phyloP scores from a whole-genome alignment of 2,797 vertebrate species.

The Lates japonicus region DNA sequence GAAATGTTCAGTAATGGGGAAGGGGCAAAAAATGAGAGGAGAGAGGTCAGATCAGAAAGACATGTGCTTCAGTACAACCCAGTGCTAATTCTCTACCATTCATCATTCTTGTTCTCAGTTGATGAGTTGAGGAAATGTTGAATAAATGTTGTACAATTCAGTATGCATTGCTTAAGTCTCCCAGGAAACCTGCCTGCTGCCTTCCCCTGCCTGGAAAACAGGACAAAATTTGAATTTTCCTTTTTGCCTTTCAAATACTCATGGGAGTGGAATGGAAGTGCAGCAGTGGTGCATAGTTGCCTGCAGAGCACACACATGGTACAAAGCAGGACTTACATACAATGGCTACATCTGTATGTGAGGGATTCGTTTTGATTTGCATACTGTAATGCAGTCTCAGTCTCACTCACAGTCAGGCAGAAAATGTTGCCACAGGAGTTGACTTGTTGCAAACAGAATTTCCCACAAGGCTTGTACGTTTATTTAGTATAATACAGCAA shows the following conservation, averaged over 20 bases:
- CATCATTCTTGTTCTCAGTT: slow-evolving; percentile 22
- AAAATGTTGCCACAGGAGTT: slow-evolving; percentile 35
- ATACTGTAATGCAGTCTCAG: slow-evolving; percentile 30
- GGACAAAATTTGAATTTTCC: slow-evolving; percentile 25
- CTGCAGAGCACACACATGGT: slow-evolving; percentile 1
- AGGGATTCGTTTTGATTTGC: slow-evolving; percentile 40
- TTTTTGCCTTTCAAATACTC: slow-evolving; percentile 36
- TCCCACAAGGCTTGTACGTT: slow-evolving; percentile 51
- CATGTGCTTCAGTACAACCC: slow-evolving; percentile 11
- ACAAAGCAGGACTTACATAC: slow-evolving; percentile 35
- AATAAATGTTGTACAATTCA: slow-evolving; percentile 22
- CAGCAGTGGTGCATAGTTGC: slow-evolving; percentile 22
- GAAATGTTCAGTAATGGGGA: slow-evolving; percentile 44
- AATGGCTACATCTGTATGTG: slow-evolving; percentile 39
- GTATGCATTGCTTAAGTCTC: neutral
- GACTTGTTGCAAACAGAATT: slow-evolving; percentile 48
- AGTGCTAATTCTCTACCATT: slow-evolving; percentile 30
- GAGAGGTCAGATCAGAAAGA: slow-evolving; percentile 25
- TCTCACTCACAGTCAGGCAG: neutral
- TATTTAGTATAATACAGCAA: slow-evolving; percentile 52
- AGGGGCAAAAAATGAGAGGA: neutral
- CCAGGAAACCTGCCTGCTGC: slow-evolving; percentile 17
- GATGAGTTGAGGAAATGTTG: slow-evolving; percentile 25
- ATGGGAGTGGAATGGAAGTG: slow-evolving; percentile 25
- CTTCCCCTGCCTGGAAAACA: slow-evolving; percentile 28